phyloP scores from a whole-genome alignment of 2,113 vertebrate genomes.

The Rynchops niger region DNA sequence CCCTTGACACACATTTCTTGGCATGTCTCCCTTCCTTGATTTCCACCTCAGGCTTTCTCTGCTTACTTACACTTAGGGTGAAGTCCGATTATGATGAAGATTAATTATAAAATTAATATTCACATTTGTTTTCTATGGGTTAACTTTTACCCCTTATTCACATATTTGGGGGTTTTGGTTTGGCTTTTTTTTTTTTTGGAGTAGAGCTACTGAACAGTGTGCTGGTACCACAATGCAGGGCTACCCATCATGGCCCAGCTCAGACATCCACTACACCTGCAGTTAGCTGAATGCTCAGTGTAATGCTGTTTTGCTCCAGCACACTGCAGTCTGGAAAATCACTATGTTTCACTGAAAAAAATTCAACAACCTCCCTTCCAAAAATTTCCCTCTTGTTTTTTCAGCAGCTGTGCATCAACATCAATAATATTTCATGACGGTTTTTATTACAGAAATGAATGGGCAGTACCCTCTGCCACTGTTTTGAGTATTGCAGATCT shows the following conservation, averaged over 20 bases:
- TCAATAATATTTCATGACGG: not conserved
- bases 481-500: not conserved
- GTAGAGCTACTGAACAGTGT: not conserved
- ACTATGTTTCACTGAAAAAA: not conserved
- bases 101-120: not conserved
- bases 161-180: fast-evolving
- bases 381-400: not conserved
- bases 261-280: not conserved
- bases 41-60: not conserved
- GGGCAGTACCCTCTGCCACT: not conserved
- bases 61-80: not conserved
- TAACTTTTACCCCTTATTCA: not conserved
- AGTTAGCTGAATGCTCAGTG: not conserved
- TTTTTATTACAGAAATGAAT: not conserved
- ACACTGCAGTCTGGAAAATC: not conserved
- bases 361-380: not conserved
- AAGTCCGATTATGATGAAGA: not conserved
- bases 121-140: not conserved
- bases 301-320: not conserved
- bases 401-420: not conserved
- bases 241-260: not conserved
- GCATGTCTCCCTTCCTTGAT: not conserved
- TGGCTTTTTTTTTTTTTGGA: not conserved
- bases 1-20: not conserved
- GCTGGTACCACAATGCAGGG: not conserved